phyloP scores from a whole-genome alignment of 2,113 vertebrate species.

The Zosterops lateralis region DNA sequence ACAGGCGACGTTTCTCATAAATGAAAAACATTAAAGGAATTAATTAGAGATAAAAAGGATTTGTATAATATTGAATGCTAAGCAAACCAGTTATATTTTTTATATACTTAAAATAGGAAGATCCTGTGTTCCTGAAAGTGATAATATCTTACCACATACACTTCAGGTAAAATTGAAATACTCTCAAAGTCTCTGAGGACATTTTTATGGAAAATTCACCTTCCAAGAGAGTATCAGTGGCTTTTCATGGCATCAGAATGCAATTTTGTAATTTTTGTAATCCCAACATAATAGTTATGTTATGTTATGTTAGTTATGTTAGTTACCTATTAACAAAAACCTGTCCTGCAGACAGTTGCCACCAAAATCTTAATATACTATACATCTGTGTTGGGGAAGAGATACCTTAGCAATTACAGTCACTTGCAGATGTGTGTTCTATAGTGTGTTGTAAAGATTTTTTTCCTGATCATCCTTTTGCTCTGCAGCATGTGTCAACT shows the following conservation, averaged over 20 bases:
- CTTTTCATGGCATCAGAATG: neutral
- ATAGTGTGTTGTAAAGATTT: neutral
- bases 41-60: constrained; percentile 15
- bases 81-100: neutral
- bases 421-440: neutral
- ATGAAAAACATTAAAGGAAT: neutral
- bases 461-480: neutral
- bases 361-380: neutral
- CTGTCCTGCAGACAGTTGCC: neutral
- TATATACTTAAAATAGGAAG: constrained; percentile 19
- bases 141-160: neutral
- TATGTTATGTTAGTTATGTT: no score
- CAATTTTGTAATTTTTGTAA: neutral
- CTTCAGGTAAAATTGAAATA: neutral
- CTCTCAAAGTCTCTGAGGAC: neutral
- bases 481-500: neutral
- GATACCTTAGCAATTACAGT: neutral
- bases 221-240: neutral
- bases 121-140: neutral
- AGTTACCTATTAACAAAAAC: neutral
- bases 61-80: neutral
- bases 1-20: neutral
- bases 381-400: neutral
- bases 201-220: neutral
- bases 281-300: neutral